phyloP scores from a whole-genome alignment of 2,797 vertebrate species.

The Anas bernieri region DNA sequence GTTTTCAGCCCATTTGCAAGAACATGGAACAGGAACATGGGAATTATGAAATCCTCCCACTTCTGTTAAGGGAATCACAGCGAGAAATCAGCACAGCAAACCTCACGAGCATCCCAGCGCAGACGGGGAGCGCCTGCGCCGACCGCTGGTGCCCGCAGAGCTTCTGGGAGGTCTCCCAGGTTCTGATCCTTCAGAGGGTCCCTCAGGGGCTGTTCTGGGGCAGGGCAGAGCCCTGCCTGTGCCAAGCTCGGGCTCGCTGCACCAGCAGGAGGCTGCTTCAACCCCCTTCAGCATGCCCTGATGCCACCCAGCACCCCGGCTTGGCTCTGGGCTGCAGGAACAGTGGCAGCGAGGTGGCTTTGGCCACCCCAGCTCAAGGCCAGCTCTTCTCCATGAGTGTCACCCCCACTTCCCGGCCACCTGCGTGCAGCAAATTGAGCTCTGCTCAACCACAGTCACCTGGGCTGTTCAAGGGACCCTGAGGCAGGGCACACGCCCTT shows the following conservation, averaged over 20 bases:
- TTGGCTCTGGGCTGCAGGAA: background rate
- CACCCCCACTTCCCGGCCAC: background rate
- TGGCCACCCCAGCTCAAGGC: background rate
- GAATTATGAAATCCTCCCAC: background rate
- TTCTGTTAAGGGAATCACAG: background rate
- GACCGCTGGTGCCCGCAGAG: background rate
- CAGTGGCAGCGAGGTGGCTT: background rate
- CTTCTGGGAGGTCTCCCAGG: background rate
- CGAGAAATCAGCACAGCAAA: background rate
- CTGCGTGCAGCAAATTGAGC: no score
- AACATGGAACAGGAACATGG: background rate
- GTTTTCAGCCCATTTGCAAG: background rate
- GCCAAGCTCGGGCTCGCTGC: background rate
- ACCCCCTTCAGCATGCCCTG: no score
- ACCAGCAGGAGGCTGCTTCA: background rate
- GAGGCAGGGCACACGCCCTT: background rate
- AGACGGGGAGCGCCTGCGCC: background rate
- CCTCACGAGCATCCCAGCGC: background rate
- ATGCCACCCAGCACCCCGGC: background rate
- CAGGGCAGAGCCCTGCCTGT: background rate
- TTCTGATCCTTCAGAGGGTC: background rate
- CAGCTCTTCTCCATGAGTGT: accelerated
- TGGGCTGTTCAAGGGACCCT: no score
- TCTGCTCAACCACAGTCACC: no score
- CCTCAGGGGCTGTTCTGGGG: background rate